These are phyloP conservation scores for Montipora sp. DNA, from an alignment of 64 coral and sea anemone species.

Conservation along the genomic window DNA sequence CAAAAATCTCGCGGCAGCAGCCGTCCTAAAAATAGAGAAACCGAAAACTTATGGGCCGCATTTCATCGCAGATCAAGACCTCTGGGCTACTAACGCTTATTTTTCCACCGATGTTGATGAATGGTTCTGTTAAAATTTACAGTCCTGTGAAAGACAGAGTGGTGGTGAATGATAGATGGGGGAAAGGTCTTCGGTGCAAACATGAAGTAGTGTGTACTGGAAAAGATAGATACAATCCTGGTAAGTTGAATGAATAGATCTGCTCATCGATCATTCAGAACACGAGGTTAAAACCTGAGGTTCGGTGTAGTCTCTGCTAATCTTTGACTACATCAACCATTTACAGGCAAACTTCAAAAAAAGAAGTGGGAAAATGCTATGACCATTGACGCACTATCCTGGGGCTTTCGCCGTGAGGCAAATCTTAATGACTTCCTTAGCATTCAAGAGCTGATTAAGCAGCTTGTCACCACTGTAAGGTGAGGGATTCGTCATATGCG, in stretches of 20 bases:
- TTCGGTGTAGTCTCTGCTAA: too few species aligned
- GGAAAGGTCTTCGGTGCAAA: constrained; percentile 39
- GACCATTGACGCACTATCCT: constrained; percentile 78
- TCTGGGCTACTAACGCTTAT: not conserved
- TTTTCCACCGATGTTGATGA: too few species aligned
- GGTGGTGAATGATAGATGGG: constrained; percentile 78
- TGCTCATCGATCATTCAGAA: not conserved
- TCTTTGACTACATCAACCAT: not conserved
- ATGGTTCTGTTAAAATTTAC: not conserved
- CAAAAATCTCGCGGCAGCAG: too few species aligned
- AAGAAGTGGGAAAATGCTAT: constrained; percentile 91
- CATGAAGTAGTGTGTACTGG: constrained; percentile 57
- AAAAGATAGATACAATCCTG: constrained; percentile 67
- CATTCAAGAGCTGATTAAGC: constrained; percentile 50
- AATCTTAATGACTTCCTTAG: constrained; percentile 62
- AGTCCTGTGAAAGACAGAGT: constrained; percentile 57
- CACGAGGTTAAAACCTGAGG: not conserved
- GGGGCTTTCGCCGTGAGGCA: constrained; percentile 79
- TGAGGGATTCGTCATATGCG: not conserved
- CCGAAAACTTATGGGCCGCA: too few species aligned
- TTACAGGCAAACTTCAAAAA: constrained; percentile 63
- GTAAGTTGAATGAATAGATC: not conserved
- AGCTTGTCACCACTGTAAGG: constrained; percentile 83
- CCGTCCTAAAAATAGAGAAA: too few species aligned
- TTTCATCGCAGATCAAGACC: too few species aligned